Conservation (phyloP, 2,888 invertebrate genomes). For the Lasioglossum leucozonium region DNA sequence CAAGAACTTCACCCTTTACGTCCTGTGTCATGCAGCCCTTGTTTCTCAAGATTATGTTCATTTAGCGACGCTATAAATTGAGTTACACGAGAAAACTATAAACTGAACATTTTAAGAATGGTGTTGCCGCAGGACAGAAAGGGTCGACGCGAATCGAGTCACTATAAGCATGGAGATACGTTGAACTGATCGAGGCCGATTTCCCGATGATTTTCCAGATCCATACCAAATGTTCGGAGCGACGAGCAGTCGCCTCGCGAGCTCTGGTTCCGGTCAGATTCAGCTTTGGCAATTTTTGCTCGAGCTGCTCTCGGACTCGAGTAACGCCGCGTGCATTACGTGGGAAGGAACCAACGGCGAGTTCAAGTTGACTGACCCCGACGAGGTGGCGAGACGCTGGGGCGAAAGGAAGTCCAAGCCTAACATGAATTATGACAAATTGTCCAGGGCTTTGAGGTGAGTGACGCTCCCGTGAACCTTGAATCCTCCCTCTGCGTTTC, state of each 20-base stretch:
- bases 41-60: neutral
- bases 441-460: slow-evolving; percentile 97
- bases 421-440: slow-evolving; percentile 99
- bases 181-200: neutral
- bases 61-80: neutral
- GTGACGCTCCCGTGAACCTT: slow-evolving; percentile 60
- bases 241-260: slow-evolving; percentile 97
- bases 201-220: slow-evolving; percentile 88
- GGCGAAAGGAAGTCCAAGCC: slow-evolving; percentile 99
- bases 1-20: neutral
- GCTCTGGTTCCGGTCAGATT: slow-evolving; percentile 98
- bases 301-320: slow-evolving; percentile 97
- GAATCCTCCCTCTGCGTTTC: neutral
- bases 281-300: slow-evolving; percentile 99
- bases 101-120: neutral
- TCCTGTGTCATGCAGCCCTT: neutral
- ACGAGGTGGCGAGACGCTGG: slow-evolving; percentile 99
- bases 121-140: neutral
- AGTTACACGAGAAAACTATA: neutral
- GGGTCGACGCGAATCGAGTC: neutral
- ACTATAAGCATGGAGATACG: neutral
- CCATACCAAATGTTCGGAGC: slow-evolving; percentile 99
- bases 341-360: slow-evolving; percentile 99
- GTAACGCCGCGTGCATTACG: slow-evolving; percentile 98
- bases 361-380: slow-evolving; percentile 99